Evolutionary conservation across 2,113 vertebrate genomes (phyloP), one percentile per base, ranked within the genome.

Genomic region (Mellivora capensis): DNA sequence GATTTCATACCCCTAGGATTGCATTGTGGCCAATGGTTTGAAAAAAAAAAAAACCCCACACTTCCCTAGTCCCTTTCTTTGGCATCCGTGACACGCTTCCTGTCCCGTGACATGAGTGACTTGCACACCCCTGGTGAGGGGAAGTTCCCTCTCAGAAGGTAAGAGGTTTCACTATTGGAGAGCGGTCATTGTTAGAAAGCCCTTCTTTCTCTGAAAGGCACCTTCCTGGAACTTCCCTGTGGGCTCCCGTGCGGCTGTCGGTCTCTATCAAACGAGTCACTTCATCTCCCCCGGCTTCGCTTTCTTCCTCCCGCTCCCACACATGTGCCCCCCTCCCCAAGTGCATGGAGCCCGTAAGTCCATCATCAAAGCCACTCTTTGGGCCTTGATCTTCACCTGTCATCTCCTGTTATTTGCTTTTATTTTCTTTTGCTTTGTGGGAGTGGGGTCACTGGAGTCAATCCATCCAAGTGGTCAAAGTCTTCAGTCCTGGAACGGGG

Each of bases 161-260:
- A 4, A 25, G 47, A 72, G 62, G 59, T 89, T 94, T 96, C 80
- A 14, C 79, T 94, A 25, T 20, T 97, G 91, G 76, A 87, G 23
- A 92, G 84, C 49, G 7, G 4, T 42, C 1, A 14, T 90, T 97
- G 88, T 80, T 95, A 93, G 88, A 95, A 95, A 94, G 95, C 27
- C 52, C 74, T 86, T 42, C 37, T 69, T 90, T 80, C 54, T 72
- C 69, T 25, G 10, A 92, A 90, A 57, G 0, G 6, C 90, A 47
- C 34, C 61, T 59, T n/a, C 39, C 4, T 1, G 3, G 17, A 31
- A 87, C 89, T 97, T 96, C 79, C 85, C 49, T 52, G 2, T 37
- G 6, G 29, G 71, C 44, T 54, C n/a, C 44, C 11, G 1, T 42
- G 54, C 23, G 37, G 0, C 47, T n/a, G 29, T 49, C 71, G 81